Percentiles rank a stretch among this genome's conserved stretches.
These are phyloP conservation scores for Gracilinanus agilis DNA, from an alignment of 2,113 vertebrate species.

Conservation along the genomic window DNA sequence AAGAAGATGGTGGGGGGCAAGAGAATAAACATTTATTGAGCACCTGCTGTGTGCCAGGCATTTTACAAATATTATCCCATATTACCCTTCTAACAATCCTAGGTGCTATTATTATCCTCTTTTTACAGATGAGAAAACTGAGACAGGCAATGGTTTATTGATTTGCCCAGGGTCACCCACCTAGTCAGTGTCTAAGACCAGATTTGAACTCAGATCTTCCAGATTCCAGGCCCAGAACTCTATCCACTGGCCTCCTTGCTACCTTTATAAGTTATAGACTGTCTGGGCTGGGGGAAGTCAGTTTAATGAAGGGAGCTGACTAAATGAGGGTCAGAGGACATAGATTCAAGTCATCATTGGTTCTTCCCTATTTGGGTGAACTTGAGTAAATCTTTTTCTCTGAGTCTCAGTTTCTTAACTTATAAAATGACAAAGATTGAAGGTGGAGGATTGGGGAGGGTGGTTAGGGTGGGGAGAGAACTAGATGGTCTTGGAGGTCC, in stretches of 20 bases:
- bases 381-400: neutral
- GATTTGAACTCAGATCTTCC: neutral
- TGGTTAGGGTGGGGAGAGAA: neutral
- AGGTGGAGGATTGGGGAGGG: too few species aligned
- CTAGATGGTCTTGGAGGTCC: neutral
- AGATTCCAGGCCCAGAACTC: too few species aligned
- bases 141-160: neutral
- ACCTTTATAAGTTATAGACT: too few species aligned
- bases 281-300: too few species aligned
- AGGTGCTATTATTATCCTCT: neutral
- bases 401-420: neutral
- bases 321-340: neutral
- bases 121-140: neutral
- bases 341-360: neutral
- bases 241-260: too few species aligned
- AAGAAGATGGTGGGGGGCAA: neutral
- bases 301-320: too few species aligned
- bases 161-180: neutral
- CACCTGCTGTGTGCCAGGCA: neutral
- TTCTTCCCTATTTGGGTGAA: neutral
- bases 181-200: neutral
- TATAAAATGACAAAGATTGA: neutral
- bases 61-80: neutral
- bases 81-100: neutral
- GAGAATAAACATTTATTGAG: neutral